These are phyloP conservation scores for Carduelis carduelis DNA, from an alignment of 2,797 vertebrate genomes.

Conservation along the genomic window DNA sequence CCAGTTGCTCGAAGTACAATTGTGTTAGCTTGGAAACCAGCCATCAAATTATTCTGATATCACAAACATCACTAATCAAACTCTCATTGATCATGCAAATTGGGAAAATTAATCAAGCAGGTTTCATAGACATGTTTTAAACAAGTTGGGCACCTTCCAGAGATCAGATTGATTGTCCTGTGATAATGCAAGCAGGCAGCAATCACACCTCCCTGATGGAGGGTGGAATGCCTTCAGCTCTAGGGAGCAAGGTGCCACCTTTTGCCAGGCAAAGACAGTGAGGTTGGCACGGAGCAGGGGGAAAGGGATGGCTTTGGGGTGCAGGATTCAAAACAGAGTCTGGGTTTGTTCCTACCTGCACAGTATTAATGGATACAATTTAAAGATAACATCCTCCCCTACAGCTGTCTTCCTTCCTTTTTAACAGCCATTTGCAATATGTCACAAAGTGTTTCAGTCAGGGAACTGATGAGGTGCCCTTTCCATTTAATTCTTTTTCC, in stretches of 20 bases:
- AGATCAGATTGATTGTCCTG: not conserved
- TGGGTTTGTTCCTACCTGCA: not conserved
- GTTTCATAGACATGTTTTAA: not conserved
- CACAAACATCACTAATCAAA: not conserved
- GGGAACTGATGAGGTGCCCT: not conserved
- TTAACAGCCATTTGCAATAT: not conserved
- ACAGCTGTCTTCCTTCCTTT: not conserved
- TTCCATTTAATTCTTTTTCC: not conserved
- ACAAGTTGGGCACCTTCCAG: not conserved
- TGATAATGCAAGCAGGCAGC: not conserved
- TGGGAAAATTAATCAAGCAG: not conserved
- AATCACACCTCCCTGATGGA: rapidly evolving
- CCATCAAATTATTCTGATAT: not conserved
- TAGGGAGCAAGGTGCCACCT: not conserved
- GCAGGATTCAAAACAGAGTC: not conserved
- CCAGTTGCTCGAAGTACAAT: not conserved
- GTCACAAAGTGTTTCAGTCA: not conserved
- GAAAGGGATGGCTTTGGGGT: not conserved
- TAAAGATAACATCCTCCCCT: not conserved
- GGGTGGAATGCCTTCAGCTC: not conserved
- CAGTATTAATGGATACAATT: not conserved
- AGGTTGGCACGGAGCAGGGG: not conserved
- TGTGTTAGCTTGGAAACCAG: not conserved
- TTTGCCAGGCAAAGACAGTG: not conserved
- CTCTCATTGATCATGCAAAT: not conserved